These are phyloP conservation scores for Epizoanthus ramosus DNA, from an alignment of 92 coral and sea anemone genomes.

Conservation along the genomic window DNA sequence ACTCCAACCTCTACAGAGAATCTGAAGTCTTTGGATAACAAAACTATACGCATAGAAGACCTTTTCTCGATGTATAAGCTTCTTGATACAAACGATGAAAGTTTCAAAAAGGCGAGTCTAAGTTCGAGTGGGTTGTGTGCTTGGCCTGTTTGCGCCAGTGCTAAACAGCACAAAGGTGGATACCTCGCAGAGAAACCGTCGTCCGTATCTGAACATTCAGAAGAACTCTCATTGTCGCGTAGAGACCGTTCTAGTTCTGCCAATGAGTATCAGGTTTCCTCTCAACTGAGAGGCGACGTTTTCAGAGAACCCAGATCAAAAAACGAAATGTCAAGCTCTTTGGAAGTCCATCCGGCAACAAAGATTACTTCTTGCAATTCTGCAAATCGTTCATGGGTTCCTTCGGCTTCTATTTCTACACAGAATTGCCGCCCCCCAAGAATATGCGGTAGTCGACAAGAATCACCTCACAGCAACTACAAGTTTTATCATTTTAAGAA, in stretches of 20 bases:
- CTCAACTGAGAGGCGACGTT: not conserved
- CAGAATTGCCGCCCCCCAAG: constrained; percentile 16
- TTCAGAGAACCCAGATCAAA: constrained; percentile 10
- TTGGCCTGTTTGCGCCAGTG: constrained; percentile 72
- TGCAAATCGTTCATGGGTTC: constrained; percentile 22
- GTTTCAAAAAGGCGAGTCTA: not conserved
- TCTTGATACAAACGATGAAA: constrained; percentile 15
- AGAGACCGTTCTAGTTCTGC: constrained; percentile 29
- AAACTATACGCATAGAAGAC: constrained; percentile 3
- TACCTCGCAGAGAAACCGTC: constrained; percentile 36
- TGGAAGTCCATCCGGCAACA: not conserved
- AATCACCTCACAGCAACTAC: constrained; percentile 57
- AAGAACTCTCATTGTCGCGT: not conserved
- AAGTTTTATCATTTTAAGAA: constrained; percentile 71
- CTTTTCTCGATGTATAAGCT: constrained; percentile 26
- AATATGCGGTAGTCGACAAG: constrained; percentile 4
- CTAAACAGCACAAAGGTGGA: constrained; percentile 53
- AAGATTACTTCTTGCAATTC: no score
- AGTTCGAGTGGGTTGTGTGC: constrained; percentile 32
- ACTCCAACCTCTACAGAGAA: constrained; percentile 4
- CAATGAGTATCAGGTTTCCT: not conserved
- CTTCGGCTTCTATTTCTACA: constrained; percentile 27
- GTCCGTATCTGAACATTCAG: not conserved
- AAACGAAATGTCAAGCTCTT: not conserved
- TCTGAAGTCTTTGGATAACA: not conserved